Conservation (phyloP, 2,888 invertebrate species). For the Hanleya hanleyi region DNA sequence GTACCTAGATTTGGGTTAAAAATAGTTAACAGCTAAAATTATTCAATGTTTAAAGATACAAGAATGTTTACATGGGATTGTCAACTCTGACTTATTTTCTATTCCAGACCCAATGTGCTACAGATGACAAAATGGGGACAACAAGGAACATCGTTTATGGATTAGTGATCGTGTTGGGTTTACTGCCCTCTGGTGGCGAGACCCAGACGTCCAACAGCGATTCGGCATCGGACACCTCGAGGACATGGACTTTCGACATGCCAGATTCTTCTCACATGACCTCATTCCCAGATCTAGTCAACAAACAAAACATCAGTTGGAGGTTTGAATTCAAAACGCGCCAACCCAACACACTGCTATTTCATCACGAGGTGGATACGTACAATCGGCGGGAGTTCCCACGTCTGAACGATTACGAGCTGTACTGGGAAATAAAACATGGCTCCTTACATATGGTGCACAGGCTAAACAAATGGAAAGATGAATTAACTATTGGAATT, state of each 20-base stretch:
- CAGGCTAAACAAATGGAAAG: conserved; percentile 46
- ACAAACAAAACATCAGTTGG: neutral
- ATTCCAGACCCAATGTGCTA: too few species aligned
- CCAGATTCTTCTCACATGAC: neutral
- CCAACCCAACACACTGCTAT: conserved; percentile 52
- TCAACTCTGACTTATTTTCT: too few species aligned
- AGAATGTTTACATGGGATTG: too few species aligned
- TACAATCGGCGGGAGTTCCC: conserved; percentile 38
- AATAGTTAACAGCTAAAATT: too few species aligned
- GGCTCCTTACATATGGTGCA: conserved; percentile 52
- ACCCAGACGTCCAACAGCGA: neutral
- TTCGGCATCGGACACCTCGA: neutral
- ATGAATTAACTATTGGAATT: conserved; percentile 51
- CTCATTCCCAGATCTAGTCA: neutral
- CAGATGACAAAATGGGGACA: too few species aligned
- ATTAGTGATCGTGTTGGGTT: neutral
- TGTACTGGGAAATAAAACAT: conserved; percentile 53
- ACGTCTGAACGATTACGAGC: conserved; percentile 45
- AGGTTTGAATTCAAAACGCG: conserved; percentile 50
- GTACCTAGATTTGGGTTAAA: too few species aligned
- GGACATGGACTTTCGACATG: neutral
- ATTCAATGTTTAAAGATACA: too few species aligned
- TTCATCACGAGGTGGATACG: conserved; percentile 53
- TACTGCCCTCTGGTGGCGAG: neutral
- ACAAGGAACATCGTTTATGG: too few species aligned